These are phyloP conservation scores for Pedionomus torquatus DNA, from an alignment of 2,113 vertebrate species.

Conservation along the genomic window DNA sequence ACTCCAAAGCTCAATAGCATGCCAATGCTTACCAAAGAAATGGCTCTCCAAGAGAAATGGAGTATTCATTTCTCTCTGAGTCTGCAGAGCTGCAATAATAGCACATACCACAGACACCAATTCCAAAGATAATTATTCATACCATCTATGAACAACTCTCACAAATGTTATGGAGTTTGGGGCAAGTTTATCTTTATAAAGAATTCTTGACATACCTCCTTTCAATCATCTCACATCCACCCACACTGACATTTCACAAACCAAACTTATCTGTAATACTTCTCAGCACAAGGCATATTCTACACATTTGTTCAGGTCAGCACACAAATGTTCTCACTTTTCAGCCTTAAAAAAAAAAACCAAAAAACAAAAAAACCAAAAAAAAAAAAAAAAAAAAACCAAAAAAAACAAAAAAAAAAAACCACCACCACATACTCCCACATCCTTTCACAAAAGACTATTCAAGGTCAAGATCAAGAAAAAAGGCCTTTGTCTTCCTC, in stretches of 20 bases:
- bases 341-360: background rate
- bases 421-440: background rate
- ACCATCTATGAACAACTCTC: constrained; percentile 42
- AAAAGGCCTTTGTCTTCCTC: background rate
- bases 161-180: constrained; percentile 45
- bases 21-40: background rate
- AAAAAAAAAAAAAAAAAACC: background rate
- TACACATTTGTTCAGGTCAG: constrained; percentile 73
- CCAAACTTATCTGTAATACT: constrained; percentile 41
- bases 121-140: constrained; percentile 63
- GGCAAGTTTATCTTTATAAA: constrained; percentile 56
- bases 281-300: constrained; percentile 54
- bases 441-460: constrained; percentile 18
- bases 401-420: background rate
- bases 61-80: background rate
- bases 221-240: constrained; percentile 63
- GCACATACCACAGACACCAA: background rate
- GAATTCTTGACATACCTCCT: constrained; percentile 63
- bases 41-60: background rate
- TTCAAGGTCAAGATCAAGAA: constrained; percentile 46
- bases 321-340: constrained; percentile 63
- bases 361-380: too few species aligned
- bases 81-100: background rate
- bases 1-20: background rate
- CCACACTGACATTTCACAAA: constrained; percentile 75